phyloP scores from a whole-genome alignment of 2,113 vertebrate species.

The Pangasianodon hypophthalmus region DNA sequence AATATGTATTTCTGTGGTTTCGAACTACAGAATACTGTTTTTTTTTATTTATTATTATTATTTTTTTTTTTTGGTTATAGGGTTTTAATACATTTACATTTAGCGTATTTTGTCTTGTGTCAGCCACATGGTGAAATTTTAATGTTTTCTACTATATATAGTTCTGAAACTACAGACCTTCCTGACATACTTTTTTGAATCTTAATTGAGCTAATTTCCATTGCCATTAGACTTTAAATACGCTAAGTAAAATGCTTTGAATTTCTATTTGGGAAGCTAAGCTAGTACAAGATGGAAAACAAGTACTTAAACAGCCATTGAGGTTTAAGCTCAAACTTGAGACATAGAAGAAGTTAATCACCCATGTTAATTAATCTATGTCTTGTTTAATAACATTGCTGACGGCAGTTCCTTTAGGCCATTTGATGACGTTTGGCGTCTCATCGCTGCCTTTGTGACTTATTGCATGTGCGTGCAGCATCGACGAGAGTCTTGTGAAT shows the following conservation, averaged over 20 bases:
- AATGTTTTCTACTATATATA: background rate
- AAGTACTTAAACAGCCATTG: background rate
- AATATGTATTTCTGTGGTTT: background rate
- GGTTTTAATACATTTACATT: background rate
- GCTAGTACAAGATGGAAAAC: background rate
- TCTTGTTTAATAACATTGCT: background rate
- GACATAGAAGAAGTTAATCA: background rate
- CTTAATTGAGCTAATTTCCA: background rate
- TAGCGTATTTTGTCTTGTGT: background rate
- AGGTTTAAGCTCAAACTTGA: background rate
- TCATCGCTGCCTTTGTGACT: background rate
- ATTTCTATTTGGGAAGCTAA: background rate
- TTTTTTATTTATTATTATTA: background rate
- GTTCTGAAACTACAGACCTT: background rate
- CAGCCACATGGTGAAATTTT: background rate
- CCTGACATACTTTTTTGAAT: background rate
- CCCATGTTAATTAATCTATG: no score
- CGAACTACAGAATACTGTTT: background rate
- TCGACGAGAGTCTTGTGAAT: constrained; percentile 11
- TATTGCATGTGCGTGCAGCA: background rate
- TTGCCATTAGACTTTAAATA: background rate
- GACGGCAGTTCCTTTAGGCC: background rate
- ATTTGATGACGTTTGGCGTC: background rate
- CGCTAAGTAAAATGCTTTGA: background rate
- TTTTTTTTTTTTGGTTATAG: background rate